These are phyloP conservation scores for Chrysina gloriosa DNA, from an alignment of 2,888 invertebrate genomes.

Conservation along the genomic window DNA sequence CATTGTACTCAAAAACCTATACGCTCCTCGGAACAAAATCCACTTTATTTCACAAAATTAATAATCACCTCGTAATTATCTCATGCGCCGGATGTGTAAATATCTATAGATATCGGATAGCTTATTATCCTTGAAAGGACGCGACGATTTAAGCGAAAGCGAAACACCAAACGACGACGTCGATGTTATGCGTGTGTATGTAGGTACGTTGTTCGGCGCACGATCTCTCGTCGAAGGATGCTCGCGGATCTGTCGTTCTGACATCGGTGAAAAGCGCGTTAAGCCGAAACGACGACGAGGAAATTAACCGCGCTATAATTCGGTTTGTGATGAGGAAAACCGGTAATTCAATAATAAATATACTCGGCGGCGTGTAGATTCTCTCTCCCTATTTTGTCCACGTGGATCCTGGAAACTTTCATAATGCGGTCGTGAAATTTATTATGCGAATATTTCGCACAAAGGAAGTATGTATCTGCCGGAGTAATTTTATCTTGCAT, in stretches of 20 bases:
- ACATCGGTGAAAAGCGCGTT: background rate
- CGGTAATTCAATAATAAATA: constrained; percentile 26
- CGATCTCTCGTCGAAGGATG: background rate
- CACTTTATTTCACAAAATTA: no score
- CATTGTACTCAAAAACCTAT: no score
- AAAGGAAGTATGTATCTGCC: background rate
- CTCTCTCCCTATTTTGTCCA: background rate
- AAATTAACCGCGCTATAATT: constrained; percentile 32
- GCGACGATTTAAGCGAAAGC: no score
- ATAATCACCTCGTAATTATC: no score
- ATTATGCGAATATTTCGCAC: background rate
- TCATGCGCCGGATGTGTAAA: no score
- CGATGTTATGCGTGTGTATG: no score
- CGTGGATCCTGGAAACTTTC: background rate
- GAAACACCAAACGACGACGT: no score
- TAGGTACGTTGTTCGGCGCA: background rate
- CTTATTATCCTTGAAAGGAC: no score
- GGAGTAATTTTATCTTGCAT: background rate
- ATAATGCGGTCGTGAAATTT: background rate
- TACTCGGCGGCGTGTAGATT: background rate
- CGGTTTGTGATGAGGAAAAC: constrained; percentile 20
- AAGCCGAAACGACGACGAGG: constrained; percentile 9
- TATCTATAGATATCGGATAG: no score
- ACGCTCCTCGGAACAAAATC: no score
- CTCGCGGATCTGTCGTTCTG: background rate